Percentiles rank a stretch among this genome's conserved stretches.
Evolutionary conservation across 2,888 invertebrate genomes (phyloP).

Genomic region (Physocephala rufipes): DNA sequence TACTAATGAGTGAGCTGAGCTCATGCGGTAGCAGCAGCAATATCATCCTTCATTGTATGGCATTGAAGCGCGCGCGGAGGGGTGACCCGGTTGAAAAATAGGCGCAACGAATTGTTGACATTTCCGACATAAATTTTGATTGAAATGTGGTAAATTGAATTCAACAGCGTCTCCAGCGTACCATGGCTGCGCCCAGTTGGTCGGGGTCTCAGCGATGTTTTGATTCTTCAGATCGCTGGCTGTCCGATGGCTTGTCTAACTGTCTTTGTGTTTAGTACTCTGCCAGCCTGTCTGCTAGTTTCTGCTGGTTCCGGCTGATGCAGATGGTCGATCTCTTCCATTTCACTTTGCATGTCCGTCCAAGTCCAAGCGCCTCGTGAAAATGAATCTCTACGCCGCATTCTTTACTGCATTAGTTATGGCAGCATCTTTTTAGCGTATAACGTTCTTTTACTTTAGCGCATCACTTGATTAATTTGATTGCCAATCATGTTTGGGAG

Average conservation of each 20-base stretch:
- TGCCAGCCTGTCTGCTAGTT: not conserved
- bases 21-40: not conserved
- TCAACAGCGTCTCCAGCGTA: constrained; percentile 41
- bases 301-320: no score
- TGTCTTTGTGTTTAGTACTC: not conserved
- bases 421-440: constrained; percentile 16
- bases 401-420: not conserved
- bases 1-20: constrained; percentile 33
- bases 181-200: constrained; percentile 4
- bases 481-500: constrained; percentile 10
- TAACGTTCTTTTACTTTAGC: constrained; percentile 2
- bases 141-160: constrained; percentile 54
- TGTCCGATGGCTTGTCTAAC: not conserved
- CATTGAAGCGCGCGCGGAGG: not conserved
- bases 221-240: constrained; percentile 14
- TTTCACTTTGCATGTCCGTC: not conserved
- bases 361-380: not conserved
- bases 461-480: constrained; percentile 30
- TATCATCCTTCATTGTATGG: not conserved
- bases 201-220: constrained; percentile 16
- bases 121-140: constrained; percentile 52
- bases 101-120: constrained; percentile 51
- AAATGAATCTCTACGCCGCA: not conserved
- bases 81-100: constrained; percentile 33
- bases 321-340: no score